Evolutionary conservation across 2,797 vertebrate genomes (phyloP).

Genomic region (Parauchenoglanis ngamensis): DNA sequence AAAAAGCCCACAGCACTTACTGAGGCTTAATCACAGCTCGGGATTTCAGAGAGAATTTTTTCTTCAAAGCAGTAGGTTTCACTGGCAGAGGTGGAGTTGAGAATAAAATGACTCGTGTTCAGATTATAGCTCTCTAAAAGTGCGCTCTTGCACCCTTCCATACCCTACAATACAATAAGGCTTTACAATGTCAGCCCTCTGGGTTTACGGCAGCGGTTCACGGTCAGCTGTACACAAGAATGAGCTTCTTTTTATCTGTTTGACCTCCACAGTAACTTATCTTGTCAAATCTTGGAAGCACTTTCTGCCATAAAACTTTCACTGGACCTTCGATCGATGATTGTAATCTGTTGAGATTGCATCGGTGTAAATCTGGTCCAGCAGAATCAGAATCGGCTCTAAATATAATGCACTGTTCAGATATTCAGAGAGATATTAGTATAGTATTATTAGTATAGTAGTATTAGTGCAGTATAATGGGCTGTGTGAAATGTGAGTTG

Average conservation of each 20-base stretch:
- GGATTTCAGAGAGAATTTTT: constrained; percentile 31
- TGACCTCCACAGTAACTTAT: constrained; percentile 22
- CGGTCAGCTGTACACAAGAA: background rate
- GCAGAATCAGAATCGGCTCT: background rate
- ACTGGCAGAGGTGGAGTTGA: constrained; percentile 2
- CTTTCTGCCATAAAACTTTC: constrained; percentile 26
- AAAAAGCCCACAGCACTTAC: constrained; percentile 1
- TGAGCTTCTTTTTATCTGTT: constrained; percentile 8
- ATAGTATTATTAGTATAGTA: background rate
- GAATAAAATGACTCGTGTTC: constrained; percentile 12
- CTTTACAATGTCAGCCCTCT: constrained; percentile 7
- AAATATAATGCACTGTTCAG: constrained; percentile 17
- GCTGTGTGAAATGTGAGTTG: constrained; percentile 34
- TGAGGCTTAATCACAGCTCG: constrained; percentile 34
- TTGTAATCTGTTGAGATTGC: background rate
- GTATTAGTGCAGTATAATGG: constrained; percentile 11
- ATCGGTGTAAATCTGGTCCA: background rate
- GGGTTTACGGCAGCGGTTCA: background rate
- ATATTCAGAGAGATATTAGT: constrained; percentile 24
- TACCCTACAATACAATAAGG: constrained; percentile 5
- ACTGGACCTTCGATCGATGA: constrained; percentile 9
- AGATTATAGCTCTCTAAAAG: constrained; percentile 17
- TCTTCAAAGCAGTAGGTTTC: constrained; percentile 36
- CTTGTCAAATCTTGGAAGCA: constrained; percentile 27
- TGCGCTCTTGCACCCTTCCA: constrained; percentile 15